Percentiles rank a stretch among this genome's conserved stretches.
Conservation (phyloP, 2,888 invertebrate genomes). For the Lasioglossum calceatum region DNA sequence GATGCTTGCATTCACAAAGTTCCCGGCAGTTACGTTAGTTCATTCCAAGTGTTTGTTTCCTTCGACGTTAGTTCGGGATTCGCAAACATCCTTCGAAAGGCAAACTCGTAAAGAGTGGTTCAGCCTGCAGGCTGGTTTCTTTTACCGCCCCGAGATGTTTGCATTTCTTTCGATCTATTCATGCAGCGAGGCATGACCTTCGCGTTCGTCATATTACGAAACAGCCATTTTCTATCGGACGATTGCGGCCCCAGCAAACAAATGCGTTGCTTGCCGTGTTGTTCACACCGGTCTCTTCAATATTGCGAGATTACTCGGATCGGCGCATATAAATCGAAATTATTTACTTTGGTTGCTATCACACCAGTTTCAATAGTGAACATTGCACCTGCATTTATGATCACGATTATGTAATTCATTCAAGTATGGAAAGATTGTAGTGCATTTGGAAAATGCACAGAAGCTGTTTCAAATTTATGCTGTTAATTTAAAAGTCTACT, state of each 20-base stretch:
- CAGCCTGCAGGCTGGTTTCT: conserved; percentile 44
- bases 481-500: not conserved
- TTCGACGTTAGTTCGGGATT: conserved; percentile 56
- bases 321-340: not conserved
- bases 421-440: not conserved
- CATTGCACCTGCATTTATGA: not conserved
- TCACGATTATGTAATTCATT: not conserved
- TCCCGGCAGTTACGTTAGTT: conserved; percentile 54
- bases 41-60: conserved; percentile 69
- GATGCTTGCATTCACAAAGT: conserved; percentile 44
- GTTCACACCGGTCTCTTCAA: not conserved
- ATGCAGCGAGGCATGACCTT: not conserved
- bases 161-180: conserved; percentile 26
- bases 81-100: conserved; percentile 59
- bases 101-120: conserved; percentile 47
- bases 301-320: too few relatives aligned
- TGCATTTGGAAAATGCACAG: not conserved
- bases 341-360: not conserved
- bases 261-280: not conserved
- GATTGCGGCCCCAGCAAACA: conserved; percentile 1
- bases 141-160: conserved; percentile 8
- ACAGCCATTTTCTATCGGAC: conserved; percentile 18
- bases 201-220: not conserved
- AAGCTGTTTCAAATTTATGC: not conserved
- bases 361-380: not conserved